phyloP scores from a whole-genome alignment of 1,140 invertebrate species.

The Drosophila micromelanica region DNA sequence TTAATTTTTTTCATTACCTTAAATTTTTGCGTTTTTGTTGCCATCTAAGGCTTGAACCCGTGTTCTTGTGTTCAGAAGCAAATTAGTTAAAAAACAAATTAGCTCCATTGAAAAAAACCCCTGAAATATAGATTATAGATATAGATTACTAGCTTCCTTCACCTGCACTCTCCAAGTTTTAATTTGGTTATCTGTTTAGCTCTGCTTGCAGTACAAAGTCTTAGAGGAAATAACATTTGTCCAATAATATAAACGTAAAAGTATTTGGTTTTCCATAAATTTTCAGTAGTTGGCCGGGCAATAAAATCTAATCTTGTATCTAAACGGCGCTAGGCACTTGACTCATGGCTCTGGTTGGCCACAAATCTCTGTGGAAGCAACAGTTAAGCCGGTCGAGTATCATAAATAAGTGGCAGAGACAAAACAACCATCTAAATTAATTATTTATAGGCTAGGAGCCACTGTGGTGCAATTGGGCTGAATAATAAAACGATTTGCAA shows the following conservation, averaged over 20 bases:
- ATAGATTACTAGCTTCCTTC: too few relatives aligned
- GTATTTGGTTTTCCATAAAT: constrained; percentile 10
- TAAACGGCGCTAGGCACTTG: constrained; percentile 54
- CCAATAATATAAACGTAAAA: background rate
- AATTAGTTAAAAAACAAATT: too few relatives aligned
- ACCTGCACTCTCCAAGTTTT: too few relatives aligned
- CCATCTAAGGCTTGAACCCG: too few relatives aligned
- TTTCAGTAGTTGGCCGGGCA: constrained; percentile 21
- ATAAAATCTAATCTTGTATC: constrained; percentile 71
- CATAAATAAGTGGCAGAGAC: constrained; percentile 64
- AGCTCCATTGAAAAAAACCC: too few relatives aligned
- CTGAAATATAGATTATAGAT: too few relatives aligned
- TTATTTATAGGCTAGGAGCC: constrained; percentile 72
- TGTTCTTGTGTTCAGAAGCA: too few relatives aligned
- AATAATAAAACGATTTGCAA: constrained; percentile 80
- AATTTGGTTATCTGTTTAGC: too few relatives aligned
- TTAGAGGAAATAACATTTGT: background rate
- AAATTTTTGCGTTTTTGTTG: too few relatives aligned
- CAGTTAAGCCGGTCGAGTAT: constrained; percentile 53
- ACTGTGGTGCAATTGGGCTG: constrained; percentile 63
- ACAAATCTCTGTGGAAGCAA: constrained; percentile 69
- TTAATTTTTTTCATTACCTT: too few relatives aligned
- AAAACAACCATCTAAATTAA: constrained; percentile 75
- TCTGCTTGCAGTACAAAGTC: too few relatives aligned
- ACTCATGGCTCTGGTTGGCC: constrained; percentile 29